A percentile compares a stretch with the other conserved stretches of the same genome.
Conservation (phyloP, 2,113 vertebrate genomes). For the Coptodon bakossiorum region DNA sequence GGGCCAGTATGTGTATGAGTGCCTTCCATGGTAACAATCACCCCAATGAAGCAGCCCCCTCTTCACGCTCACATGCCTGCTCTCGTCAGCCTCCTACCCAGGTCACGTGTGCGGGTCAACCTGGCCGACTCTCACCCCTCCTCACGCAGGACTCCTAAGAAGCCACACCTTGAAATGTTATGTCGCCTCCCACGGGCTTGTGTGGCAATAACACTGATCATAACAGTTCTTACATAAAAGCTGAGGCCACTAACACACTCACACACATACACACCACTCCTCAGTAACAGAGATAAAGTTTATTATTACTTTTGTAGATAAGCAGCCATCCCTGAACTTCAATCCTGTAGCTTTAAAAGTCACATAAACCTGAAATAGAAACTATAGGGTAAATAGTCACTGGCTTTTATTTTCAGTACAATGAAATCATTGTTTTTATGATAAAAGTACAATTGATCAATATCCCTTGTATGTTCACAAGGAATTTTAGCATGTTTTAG, state of each 20-base stretch:
- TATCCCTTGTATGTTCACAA: not conserved
- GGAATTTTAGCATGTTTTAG: not conserved
- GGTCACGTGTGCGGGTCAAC: slow-evolving; percentile 48
- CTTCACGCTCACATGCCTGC: slow-evolving; percentile 54
- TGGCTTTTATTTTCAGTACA: not conserved
- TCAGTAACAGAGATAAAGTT: not conserved
- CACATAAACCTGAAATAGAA: not conserved
- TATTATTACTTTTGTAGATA: not conserved
- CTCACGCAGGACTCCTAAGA: not conserved
- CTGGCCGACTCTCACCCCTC: not conserved
- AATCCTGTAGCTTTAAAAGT: not conserved
- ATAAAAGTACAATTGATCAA: not conserved
- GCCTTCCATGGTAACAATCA: slow-evolving; percentile 48
- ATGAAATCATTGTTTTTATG: not conserved
- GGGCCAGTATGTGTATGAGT: not conserved
- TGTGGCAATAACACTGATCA: not conserved
- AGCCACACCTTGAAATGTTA: slow-evolving; percentile 12
- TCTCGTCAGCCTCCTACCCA: slow-evolving; percentile 52
- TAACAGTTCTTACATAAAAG: not conserved
- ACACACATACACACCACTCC: not conserved
- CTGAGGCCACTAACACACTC: not conserved
- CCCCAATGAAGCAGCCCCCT: slow-evolving; percentile 19
- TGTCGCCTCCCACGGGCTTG: not conserved
- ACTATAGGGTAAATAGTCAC: not conserved
- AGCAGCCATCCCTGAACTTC: not conserved